phyloP scores from a whole-genome alignment of 2,797 vertebrate genomes.

The Platyrinchus mystaceus region DNA sequence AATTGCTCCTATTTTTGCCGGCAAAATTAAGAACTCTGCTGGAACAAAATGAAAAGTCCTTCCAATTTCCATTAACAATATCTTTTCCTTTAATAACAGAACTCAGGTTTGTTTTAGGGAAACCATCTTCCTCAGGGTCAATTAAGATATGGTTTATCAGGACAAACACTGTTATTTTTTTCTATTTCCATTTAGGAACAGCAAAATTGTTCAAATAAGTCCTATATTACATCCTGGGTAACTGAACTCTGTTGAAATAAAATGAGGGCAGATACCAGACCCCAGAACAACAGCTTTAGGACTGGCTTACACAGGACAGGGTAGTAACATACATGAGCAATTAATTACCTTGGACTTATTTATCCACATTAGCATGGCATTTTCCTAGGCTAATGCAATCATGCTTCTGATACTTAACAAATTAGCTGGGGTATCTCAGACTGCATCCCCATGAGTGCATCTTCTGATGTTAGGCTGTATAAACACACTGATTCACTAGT shows the following conservation, averaged over 20 bases:
- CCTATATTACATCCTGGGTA: not conserved
- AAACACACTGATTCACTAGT: conserved; percentile 3
- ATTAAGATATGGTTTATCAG: not conserved
- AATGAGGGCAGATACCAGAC: not conserved
- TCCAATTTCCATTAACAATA: not conserved
- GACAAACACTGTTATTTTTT: not conserved
- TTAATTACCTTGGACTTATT: not conserved
- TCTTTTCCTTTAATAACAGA: not conserved
- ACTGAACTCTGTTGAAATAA: not conserved
- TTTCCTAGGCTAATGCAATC: not conserved
- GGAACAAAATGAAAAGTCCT: conserved; percentile 15
- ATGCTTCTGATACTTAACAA: not conserved
- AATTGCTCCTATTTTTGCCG: conserved; percentile 30
- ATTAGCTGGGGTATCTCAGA: not conserved
- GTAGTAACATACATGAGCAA: not conserved
- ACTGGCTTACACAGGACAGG: not conserved
- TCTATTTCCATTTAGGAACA: not conserved
- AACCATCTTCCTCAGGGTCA: not conserved
- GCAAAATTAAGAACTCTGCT: conserved; percentile 30
- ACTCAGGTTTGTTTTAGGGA: not conserved
- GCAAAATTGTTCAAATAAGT: not conserved
- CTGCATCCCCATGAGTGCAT: not conserved
- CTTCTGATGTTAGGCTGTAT: not conserved
- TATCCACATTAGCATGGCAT: not conserved
- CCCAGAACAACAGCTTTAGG: not conserved